These are phyloP conservation scores for Spatula clypeata DNA, from an alignment of 2,797 vertebrate genomes.

Conservation along the genomic window DNA sequence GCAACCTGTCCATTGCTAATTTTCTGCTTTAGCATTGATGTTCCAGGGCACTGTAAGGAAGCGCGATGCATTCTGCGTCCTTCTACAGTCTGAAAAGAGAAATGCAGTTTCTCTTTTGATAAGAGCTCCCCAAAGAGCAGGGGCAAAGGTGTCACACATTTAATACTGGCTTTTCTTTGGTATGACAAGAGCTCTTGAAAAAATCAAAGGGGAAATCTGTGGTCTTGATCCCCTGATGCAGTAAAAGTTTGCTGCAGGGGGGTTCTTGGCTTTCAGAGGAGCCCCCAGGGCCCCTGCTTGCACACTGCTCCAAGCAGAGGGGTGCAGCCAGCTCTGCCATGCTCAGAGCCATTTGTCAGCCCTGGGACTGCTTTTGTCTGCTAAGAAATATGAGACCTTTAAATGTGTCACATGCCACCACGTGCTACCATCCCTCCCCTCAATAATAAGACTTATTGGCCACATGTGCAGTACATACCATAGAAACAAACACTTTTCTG, in stretches of 20 bases:
- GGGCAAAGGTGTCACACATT: conserved; percentile 33
- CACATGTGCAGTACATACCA: background rate
- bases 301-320: background rate
- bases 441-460: background rate
- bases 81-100: background rate
- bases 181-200: conserved; percentile 65
- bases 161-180: conserved; percentile 40
- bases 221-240: conserved; percentile 21
- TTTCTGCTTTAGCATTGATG: background rate
- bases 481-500: background rate
- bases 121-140: conserved; percentile 1
- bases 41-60: background rate
- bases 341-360: background rate
- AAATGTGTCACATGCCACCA: background rate
- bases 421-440: background rate
- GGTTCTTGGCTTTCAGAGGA: conserved; percentile 8
- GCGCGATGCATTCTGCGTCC: background rate
- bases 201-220: conserved; percentile 43
- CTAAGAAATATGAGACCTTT: background rate
- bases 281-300: background rate
- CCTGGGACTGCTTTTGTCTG: background rate
- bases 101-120: background rate
- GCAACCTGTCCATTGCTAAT: background rate
- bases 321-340: background rate
- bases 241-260: background rate